Evolutionary conservation across 53 echinoderm and acorn worm species (phyloP).

Genomic region (Luidia sarsii): DNA sequence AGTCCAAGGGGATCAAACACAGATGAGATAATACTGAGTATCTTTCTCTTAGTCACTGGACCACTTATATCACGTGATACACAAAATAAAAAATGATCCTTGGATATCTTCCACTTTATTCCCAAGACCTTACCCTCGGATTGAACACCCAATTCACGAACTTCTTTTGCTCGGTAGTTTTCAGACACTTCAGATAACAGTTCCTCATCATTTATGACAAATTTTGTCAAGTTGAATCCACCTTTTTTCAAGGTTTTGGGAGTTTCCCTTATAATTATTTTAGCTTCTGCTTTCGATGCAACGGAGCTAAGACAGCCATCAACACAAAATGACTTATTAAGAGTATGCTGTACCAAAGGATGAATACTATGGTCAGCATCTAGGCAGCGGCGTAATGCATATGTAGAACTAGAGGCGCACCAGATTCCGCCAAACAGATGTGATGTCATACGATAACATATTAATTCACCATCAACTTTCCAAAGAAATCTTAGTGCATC

Average conservation of each 20-base stretch:
- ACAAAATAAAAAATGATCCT: conserved; percentile 30
- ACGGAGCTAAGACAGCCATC: conserved; percentile 41
- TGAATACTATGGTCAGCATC: not conserved
- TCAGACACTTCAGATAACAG: conserved; percentile 22
- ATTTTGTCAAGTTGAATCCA: conserved; percentile 10
- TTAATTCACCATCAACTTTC: not conserved
- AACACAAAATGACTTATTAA: conserved; percentile 23
- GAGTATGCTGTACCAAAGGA: conserved; percentile 12
- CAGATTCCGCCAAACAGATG: conserved; percentile 19
- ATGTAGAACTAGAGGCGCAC: conserved; percentile 14
- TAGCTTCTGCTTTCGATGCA: not conserved
- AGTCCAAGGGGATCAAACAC: conserved; percentile 73
- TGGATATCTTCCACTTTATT: conserved; percentile 38
- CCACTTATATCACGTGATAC: conserved; percentile 10
- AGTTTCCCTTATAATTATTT: conserved; percentile 27
- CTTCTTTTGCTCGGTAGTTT: not conserved
- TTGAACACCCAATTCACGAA: conserved; percentile 3
- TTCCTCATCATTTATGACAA: conserved; percentile 30
- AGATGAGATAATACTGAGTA: conserved; percentile 56
- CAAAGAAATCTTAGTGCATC: conserved; percentile 27
- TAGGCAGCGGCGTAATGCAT: not conserved
- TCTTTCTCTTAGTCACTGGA: conserved; percentile 53
- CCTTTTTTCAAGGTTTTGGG: conserved; percentile 28
- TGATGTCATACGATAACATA: not conserved
- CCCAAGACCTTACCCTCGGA: conserved; percentile 15